Conservation (phyloP, 2,888 invertebrate species). For the Notodonta ziczac region DNA sequence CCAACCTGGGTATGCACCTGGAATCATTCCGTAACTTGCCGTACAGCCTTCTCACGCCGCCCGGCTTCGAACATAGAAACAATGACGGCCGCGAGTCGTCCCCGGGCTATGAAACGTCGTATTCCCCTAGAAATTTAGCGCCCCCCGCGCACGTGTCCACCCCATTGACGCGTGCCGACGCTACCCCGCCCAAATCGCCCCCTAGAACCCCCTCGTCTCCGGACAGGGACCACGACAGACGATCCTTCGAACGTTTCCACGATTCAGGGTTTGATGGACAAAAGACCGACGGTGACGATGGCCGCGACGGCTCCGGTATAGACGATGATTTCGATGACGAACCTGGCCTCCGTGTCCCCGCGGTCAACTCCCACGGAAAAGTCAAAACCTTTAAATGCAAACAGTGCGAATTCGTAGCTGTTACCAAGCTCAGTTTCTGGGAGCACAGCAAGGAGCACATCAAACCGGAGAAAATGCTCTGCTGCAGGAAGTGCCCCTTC, state of each 20-base stretch:
- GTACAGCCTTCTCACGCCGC: constrained; percentile 86
- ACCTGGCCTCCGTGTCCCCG: constrained; percentile 85
- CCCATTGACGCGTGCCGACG: constrained; percentile 65
- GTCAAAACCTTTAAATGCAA: constrained; percentile 96
- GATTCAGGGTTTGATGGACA: constrained; percentile 82
- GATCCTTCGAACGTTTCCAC: constrained; percentile 72
- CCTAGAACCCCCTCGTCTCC: constrained; percentile 68
- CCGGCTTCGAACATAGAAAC: constrained; percentile 76
- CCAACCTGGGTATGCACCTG: constrained; percentile 74
- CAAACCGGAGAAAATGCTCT: constrained; percentile 95
- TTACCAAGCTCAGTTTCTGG: constrained; percentile 97
- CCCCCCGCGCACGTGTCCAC: constrained; percentile 69
- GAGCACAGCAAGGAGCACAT: constrained; percentile 96
- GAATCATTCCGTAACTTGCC: constrained; percentile 76
- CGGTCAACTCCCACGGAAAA: constrained; percentile 92
- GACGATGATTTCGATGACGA: constrained; percentile 84
- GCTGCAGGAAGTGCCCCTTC: constrained; percentile 97
- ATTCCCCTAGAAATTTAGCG: constrained; percentile 63
- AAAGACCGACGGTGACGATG: constrained; percentile 69
- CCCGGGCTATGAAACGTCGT: constrained; percentile 62
- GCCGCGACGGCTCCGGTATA: constrained; percentile 76
- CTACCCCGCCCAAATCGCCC: constrained; percentile 78
- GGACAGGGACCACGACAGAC: constrained; percentile 62
- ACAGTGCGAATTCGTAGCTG: constrained; percentile 93
- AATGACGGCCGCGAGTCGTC: constrained; percentile 66